Percentiles rank a stretch among this genome's conserved stretches.
phyloP scores from a whole-genome alignment of 2,113 vertebrate species.

The Vicugna pacos region DNA sequence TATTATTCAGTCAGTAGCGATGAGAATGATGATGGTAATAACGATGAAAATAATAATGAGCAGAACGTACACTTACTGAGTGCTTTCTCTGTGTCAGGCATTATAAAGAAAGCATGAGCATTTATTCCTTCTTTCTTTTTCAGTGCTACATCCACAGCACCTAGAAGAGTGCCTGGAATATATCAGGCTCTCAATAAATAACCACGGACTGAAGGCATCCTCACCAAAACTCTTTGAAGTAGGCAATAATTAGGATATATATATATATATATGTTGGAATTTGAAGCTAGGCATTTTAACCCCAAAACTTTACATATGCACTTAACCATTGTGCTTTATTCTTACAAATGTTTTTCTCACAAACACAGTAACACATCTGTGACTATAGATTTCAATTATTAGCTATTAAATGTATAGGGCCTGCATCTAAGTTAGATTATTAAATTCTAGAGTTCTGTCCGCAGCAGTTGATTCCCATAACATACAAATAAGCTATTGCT shows the following conservation, averaged over 20 bases:
- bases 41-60: conserved; percentile 21
- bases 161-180: background rate
- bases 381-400: background rate
- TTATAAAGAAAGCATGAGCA: background rate
- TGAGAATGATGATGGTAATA: background rate
- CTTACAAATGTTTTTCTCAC: background rate
- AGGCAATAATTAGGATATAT: background rate
- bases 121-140: background rate
- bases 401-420: background rate
- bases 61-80: background rate
- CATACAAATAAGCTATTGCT: background rate
- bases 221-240: conserved; percentile 30
- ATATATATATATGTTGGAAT: background rate
- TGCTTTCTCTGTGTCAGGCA: background rate
- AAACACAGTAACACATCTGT: background rate
- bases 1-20: background rate
- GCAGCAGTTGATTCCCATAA: background rate
- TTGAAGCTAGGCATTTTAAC: background rate
- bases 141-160: background rate
- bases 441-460: background rate
- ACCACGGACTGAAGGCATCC: background rate
- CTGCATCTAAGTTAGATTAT: background rate
- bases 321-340: background rate
- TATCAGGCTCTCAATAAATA: background rate
- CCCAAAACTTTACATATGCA: background rate